Conservation (phyloP, 1,140 invertebrate genomes). For the Drosophila kikkawai region DNA sequence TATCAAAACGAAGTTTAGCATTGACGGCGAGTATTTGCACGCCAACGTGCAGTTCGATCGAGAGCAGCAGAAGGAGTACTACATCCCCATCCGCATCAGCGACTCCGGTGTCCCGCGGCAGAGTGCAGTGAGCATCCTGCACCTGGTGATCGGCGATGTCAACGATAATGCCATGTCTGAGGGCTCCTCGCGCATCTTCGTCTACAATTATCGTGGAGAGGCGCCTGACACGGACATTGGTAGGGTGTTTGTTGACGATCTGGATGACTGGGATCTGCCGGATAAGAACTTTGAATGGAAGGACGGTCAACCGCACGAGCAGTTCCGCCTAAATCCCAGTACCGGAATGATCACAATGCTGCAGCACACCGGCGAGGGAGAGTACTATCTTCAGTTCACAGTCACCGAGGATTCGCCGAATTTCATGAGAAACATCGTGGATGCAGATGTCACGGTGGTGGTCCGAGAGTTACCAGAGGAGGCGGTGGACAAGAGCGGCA, state of each 20-base stretch:
- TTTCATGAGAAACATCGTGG: conserved; percentile 87
- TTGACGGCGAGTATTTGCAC: conserved; percentile 86
- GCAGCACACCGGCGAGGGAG: conserved; percentile 88
- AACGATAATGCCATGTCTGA: conserved; percentile 95
- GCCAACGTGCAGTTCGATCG: conserved; percentile 93
- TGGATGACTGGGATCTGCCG: conserved; percentile 96
- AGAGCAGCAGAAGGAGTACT: conserved; percentile 94
- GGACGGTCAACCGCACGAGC: conserved; percentile 85
- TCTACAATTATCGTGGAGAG: conserved; percentile 95
- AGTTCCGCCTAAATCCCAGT: conserved; percentile 89
- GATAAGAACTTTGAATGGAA: conserved; percentile 94
- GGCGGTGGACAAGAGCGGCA: conserved; percentile 95
- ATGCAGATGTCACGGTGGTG: conserved; percentile 92
- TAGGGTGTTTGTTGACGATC: conserved; percentile 94
- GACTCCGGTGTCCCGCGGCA: conserved; percentile 91
- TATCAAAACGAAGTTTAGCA: conserved; percentile 90
- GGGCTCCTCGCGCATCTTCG: conserved; percentile 94
- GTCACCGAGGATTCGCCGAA: conserved; percentile 89
- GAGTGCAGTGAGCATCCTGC: conserved; percentile 91
- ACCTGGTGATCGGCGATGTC: conserved; percentile 94
- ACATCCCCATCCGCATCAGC: conserved; percentile 94
- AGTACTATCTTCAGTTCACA: conserved; percentile 89
- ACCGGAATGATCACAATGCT: conserved; percentile 95
- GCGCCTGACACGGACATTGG: conserved; percentile 93
- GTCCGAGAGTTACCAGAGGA: conserved; percentile 95